phyloP scores from a whole-genome alignment of 2,888 invertebrate species.

The Digitonthophagus gazella region DNA sequence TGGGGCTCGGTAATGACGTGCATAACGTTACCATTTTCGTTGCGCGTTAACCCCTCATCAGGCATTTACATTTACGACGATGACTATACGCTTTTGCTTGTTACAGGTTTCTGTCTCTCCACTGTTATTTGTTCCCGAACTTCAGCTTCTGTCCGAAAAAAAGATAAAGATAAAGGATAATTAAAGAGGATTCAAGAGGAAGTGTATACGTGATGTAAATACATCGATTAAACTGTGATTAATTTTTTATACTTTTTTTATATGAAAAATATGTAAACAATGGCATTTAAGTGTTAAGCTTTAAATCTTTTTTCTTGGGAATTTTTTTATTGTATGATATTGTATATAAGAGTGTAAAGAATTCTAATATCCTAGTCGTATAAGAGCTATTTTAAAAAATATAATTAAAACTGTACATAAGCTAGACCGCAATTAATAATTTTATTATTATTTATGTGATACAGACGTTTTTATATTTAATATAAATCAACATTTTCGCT shows the following conservation, averaged over 20 bases:
- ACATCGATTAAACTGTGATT: constrained; percentile 20
- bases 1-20: not conserved
- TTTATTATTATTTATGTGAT: not conserved
- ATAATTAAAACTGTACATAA: not conserved
- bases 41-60: not conserved
- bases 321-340: constrained; percentile 16
- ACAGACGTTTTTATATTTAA: not conserved
- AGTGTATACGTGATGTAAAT: constrained; percentile 12
- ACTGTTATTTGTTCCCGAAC: constrained; percentile 85
- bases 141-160: constrained; percentile 78
- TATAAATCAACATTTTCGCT: constrained; percentile 8
- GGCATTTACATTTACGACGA: constrained; percentile 22
- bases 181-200: not conserved
- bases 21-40: not conserved
- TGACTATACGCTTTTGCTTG: constrained; percentile 32
- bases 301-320: constrained; percentile 11
- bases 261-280: not conserved
- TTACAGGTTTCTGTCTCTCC: constrained; percentile 80
- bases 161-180: constrained; percentile 31
- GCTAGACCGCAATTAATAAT: not conserved
- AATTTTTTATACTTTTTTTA: constrained; percentile 13
- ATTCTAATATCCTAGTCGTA: constrained; percentile 17
- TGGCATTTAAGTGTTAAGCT: constrained; percentile 11
- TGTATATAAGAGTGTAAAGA: constrained; percentile 18
- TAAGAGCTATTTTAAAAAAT: not conserved